Conservation (phyloP, 2,888 invertebrate species). For the Digitonthophagus gazella region DNA sequence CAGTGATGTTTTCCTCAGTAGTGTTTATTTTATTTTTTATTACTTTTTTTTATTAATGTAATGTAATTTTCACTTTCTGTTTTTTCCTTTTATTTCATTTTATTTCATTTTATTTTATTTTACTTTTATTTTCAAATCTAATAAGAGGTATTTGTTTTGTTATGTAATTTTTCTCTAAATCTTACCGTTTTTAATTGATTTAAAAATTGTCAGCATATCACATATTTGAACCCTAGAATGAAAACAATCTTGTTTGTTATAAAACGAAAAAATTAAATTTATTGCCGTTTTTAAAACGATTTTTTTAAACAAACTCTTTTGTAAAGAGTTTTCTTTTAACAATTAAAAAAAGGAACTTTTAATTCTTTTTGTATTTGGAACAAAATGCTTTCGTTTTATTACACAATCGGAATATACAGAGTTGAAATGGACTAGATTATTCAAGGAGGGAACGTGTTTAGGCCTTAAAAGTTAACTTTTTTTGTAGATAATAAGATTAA, state of each 20-base stretch:
- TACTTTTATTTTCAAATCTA: too few species aligned
- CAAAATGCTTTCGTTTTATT: slow-evolving; percentile 15
- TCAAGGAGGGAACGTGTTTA: slow-evolving; percentile 52
- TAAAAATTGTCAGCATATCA: slow-evolving; percentile 49
- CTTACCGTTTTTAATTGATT: slow-evolving; percentile 23
- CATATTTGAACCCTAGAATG: slow-evolving; percentile 38
- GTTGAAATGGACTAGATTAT: slow-evolving; percentile 50
- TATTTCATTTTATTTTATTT: slow-evolving; percentile 6
- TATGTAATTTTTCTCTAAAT: slow-evolving; percentile 2
- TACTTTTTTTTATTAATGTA: slow-evolving; percentile 4
- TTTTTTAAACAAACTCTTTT: too few species aligned
- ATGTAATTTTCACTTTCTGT: background rate
- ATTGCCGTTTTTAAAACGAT: slow-evolving; percentile 46
- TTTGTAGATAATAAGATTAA: too few species aligned
- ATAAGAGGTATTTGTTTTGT: background rate
- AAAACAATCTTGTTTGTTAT: too few species aligned
- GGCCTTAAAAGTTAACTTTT: slow-evolving; percentile 41
- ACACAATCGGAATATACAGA: slow-evolving; percentile 40
- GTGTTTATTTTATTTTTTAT: background rate
- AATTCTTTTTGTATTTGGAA: background rate
- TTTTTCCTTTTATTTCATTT: slow-evolving; percentile 4
- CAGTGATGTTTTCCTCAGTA: background rate
- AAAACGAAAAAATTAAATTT: slow-evolving; percentile 33
- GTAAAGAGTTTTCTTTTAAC: background rate
- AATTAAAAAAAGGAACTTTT: background rate